phyloP scores from a whole-genome alignment of 2,113 vertebrate species.

The Channa argus region DNA sequence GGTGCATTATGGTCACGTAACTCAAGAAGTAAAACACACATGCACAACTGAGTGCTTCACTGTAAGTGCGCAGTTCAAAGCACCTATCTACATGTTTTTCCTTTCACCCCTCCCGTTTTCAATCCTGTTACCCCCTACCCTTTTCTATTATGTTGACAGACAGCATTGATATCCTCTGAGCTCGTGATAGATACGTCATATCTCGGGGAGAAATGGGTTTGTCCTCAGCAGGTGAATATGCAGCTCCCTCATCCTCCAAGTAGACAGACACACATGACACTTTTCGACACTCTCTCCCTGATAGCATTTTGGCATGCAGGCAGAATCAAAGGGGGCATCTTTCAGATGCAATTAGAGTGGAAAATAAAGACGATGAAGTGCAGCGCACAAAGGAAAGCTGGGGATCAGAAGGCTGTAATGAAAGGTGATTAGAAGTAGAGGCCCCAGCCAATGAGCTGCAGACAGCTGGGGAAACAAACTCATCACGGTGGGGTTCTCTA shows the following conservation, averaged over 20 bases:
- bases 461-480: conserved; percentile 62
- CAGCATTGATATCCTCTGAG: conserved; percentile 89
- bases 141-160: conserved; percentile 90
- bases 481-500: conserved; percentile 82
- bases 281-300: conserved; percentile 88
- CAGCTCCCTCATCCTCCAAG: conserved; percentile 83
- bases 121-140: conserved; percentile 46
- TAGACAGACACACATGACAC: conserved; percentile 86
- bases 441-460: conserved; percentile 69
- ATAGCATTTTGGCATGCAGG: conserved; percentile 89
- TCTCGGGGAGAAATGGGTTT: conserved; percentile 89
- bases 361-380: conserved; percentile 96
- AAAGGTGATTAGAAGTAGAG: conserved; percentile 91
- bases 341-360: conserved; percentile 95
- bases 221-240: conserved; percentile 91
- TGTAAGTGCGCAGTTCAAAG: conserved; percentile 53
- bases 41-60: conserved; percentile 18
- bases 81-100: conserved; percentile 31
- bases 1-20: conserved; percentile 26
- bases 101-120: conserved; percentile 22
- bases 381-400: conserved; percentile 87
- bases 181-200: conserved; percentile 92
- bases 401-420: conserved; percentile 92
- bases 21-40: conserved; percentile 28
- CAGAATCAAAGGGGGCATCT: conserved; percentile 94